A percentile compares a stretch with the other conserved stretches of the same genome.
Conservation (phyloP, 2,888 invertebrate genomes). For the Cyclophora albipunctata region DNA sequence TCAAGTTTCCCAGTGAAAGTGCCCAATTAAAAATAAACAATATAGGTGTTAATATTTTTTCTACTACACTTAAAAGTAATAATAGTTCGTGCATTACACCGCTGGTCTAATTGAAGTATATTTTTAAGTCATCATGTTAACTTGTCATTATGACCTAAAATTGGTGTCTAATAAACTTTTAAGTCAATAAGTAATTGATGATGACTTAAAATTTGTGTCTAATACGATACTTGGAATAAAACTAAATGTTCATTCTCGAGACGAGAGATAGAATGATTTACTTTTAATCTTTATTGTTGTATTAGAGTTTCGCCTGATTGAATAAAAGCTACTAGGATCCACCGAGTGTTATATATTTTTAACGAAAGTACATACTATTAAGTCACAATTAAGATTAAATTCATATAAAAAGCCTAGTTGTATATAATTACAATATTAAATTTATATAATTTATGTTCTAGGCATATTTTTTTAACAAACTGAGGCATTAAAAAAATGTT, state of each 20-base stretch:
- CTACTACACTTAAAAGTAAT: conserved; percentile 23
- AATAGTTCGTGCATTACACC: conserved; percentile 14
- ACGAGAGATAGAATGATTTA: too few species aligned
- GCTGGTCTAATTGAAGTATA: conserved; percentile 14
- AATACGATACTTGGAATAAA: too few species aligned
- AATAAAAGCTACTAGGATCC: conserved; percentile 14
- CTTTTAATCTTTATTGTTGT: too few species aligned
- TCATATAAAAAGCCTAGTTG: conserved; percentile 7
- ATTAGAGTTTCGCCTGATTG: conserved; percentile 9
- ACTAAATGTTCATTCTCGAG: too few species aligned
- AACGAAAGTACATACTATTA: conserved; percentile 18
- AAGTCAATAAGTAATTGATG: too few species aligned
- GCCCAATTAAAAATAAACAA: conserved; percentile 9
- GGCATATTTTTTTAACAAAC: not conserved
- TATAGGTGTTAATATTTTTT: conserved; percentile 28
- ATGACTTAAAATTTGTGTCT: too few species aligned
- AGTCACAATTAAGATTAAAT: conserved; percentile 12
- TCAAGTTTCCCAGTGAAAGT: conserved; percentile 5
- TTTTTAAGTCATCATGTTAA: not conserved
- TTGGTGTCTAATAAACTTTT: too few species aligned
- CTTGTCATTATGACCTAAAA: too few species aligned
- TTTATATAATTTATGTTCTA: conserved; percentile 1
- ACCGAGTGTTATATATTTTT: conserved; percentile 28
- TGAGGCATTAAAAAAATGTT: not conserved
- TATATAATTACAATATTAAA: conserved; percentile 6